Evolutionary conservation across 2,888 invertebrate species (phyloP), one percentile per base, ranked within the genome.

Genomic region (Thera britannica): DNA sequence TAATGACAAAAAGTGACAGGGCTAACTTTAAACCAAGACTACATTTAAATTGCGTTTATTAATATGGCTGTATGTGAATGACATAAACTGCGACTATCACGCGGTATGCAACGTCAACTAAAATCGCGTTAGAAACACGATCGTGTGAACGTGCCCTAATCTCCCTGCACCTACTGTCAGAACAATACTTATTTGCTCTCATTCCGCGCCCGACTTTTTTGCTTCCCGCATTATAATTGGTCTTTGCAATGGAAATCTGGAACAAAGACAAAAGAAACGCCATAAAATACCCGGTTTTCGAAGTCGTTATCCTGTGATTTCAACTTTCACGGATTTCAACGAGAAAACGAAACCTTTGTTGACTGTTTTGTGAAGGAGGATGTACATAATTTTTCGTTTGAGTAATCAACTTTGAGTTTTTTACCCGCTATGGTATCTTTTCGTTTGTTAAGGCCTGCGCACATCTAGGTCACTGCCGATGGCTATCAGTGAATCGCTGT

Each of bases 281-380:
- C 71, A 78, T 80, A 82, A 82, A 81, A 77, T 77, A 75, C 68
- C 69, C 72, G 71, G 80, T 74, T 79, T 75, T 74, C 61, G 72
- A 73, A 77, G 77, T 82, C 78, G 81, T 82, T 82, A 80, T 81
- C 76, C 75, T 58, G 63, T 71, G 73, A 71, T 64, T 72, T 71
- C 57, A 61, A 73, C 73, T 73, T 72, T 74, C 74, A 72, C 72
- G 62, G 58, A 68, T 58, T 68, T 70, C 51, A 46, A 41, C 59
- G 59, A 56, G 36, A 60, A 70, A 62, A 66, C 60, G 56, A 63
- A 68, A 62, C 62, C 36, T 63, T 46, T 63, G 63, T 64, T 64
- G 63, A 58, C 66, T 70, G 62, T 59, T 63, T 57, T 63, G 57
- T 66, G 62, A 61, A 67, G 55, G 52, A 68, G 52, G 62, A 62